A percentile compares a stretch with the other conserved stretches of the same genome.
These are phyloP conservation scores for Cartodere bifasciata DNA, from an alignment of 2,888 invertebrate species.

Conservation along the genomic window DNA sequence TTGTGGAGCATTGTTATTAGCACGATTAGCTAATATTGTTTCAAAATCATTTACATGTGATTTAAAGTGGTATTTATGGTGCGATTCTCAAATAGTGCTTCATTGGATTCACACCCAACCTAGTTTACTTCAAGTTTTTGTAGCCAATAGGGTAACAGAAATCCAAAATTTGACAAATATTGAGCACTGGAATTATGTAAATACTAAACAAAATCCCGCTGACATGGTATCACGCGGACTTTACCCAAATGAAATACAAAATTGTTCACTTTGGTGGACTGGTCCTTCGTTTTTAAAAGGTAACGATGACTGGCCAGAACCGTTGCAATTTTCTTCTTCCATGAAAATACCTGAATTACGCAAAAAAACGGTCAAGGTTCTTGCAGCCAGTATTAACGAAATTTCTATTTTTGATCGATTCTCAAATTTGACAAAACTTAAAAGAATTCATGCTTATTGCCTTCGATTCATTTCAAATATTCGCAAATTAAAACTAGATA, in stretches of 20 bases:
- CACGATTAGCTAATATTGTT: not conserved
- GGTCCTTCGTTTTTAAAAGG: conserved; percentile 3
- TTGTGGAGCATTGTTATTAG: conserved; percentile 1
- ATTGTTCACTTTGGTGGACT: conserved; percentile 1
- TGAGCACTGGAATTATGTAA: conserved; percentile 1
- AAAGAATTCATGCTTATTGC: conserved; percentile 4
- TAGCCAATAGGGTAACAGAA: conserved; percentile 5
- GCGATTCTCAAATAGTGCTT: conserved; percentile 3
- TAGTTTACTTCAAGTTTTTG: conserved; percentile 1
- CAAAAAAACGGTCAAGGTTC: not conserved
- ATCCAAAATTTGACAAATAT: conserved; percentile 1
- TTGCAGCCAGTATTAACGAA: not conserved
- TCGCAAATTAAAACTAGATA: conserved; percentile 4
- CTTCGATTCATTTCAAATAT: conserved; percentile 3
- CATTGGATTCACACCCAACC: not conserved
- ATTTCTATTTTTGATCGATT: conserved; percentile 1
- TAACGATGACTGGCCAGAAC: conserved; percentile 2
- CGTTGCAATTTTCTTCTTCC: not conserved
- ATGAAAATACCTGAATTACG: not conserved
- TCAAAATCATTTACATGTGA: not conserved
- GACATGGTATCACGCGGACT: conserved; percentile 1
- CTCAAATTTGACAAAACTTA: not conserved
- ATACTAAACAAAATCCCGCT: conserved; percentile 4
- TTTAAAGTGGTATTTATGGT: not conserved
- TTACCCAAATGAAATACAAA: not conserved